A percentile compares a stretch with the other conserved stretches of the same genome.
Conservation (phyloP, 2,113 vertebrate genomes). For the Sylvietta virens region DNA sequence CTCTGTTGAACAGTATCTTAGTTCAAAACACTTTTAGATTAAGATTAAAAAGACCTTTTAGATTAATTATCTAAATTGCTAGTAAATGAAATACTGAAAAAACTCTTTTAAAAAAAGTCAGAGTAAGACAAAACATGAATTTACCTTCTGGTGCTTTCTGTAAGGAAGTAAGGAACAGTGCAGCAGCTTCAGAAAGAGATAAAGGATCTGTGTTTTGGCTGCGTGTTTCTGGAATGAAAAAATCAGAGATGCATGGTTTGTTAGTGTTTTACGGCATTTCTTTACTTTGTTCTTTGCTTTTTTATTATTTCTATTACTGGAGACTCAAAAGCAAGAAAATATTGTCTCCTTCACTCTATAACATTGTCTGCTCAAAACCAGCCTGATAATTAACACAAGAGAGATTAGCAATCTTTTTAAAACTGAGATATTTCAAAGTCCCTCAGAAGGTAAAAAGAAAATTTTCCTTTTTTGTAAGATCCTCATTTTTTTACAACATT, state of each 20-base stretch:
- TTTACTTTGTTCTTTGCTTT: not conserved
- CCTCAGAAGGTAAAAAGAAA: not conserved
- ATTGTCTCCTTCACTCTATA: not conserved
- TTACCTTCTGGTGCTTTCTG: constrained; percentile 80
- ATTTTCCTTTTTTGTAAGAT: not conserved
- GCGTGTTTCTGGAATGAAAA: constrained; percentile 78
- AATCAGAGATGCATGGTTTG: not conserved
- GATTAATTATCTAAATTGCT: not conserved
- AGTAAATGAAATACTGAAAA: not conserved
- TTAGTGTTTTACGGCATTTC: not conserved
- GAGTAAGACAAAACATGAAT: not conserved
- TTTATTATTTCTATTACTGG: not conserved
- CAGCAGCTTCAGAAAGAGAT: constrained; percentile 78
- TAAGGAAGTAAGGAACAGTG: constrained; percentile 78
- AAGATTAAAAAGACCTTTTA: not conserved
- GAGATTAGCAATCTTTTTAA: not conserved
- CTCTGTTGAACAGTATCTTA: not conserved
- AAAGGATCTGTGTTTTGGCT: constrained; percentile 79
- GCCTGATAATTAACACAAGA: not conserved
- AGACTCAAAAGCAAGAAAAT: not conserved
- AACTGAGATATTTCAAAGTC: not conserved
- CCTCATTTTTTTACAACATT: not conserved
- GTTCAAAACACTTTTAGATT: not conserved
- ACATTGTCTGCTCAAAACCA: not conserved
- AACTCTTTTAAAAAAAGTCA: not conserved